phyloP scores from a whole-genome alignment of 2,888 invertebrate species.

The Psylliodes chrysocephalus region DNA sequence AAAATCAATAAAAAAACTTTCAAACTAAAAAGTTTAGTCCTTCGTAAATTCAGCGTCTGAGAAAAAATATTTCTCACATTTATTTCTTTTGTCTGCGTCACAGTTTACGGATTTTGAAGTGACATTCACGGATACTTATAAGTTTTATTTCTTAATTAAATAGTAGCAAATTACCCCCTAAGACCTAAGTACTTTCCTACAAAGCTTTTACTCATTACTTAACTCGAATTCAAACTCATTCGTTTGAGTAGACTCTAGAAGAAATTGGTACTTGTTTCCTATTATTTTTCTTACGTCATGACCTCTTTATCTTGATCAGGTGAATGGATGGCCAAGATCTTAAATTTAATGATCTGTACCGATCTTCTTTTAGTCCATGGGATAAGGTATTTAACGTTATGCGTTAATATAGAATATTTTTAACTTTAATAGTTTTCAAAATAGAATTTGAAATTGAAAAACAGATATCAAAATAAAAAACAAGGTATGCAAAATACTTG shows the following conservation, averaged over 20 bases:
- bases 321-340: not conserved
- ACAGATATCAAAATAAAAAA: too few relatives aligned
- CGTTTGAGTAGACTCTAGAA: not conserved
- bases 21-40: too few relatives aligned
- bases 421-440: too few relatives aligned
- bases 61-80: too few relatives aligned
- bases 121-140: not conserved
- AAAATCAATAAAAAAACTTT: too few relatives aligned
- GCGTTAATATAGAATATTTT: too few relatives aligned
- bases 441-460: too few relatives aligned
- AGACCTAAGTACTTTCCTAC: not conserved
- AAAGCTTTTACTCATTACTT: not conserved
- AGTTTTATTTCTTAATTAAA: not conserved
- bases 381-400: not conserved
- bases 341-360: not conserved
- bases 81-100: too few relatives aligned
- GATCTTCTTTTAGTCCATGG: not conserved
- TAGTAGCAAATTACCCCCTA: too few relatives aligned
- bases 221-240: not conserved
- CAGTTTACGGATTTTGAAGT: not conserved
- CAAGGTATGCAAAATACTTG: too few relatives aligned
- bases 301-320: not conserved
- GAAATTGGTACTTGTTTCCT: not conserved
- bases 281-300: not conserved
- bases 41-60: too few relatives aligned